Percentiles rank a stretch among this genome's conserved stretches.
Evolutionary conservation across 2,113 vertebrate species (phyloP).

Genomic region (Pandion haliaetus): DNA sequence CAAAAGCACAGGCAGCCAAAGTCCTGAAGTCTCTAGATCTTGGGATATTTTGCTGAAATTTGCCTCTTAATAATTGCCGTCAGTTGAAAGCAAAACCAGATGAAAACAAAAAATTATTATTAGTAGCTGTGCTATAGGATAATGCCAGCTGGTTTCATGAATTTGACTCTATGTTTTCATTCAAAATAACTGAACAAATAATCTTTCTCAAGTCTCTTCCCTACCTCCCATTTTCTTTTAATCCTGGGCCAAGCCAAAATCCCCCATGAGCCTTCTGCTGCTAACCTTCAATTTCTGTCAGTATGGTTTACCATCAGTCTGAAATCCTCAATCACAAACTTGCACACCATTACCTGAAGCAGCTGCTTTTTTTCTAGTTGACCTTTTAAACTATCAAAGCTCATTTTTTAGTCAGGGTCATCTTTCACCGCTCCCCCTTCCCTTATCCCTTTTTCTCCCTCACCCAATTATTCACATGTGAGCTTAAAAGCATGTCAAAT

Average conservation of each 20-base stretch:
- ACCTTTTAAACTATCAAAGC: conserved; percentile 5
- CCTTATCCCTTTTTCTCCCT: not conserved
- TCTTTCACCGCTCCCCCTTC: not conserved
- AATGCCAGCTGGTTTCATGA: not conserved
- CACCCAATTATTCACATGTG: not conserved
- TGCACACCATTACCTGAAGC: not conserved
- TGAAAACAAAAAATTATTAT: not conserved
- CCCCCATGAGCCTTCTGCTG: not conserved
- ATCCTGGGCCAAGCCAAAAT: not conserved
- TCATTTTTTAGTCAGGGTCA: not conserved
- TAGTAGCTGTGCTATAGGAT: not conserved
- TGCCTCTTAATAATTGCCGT: not conserved
- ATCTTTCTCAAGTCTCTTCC: not conserved
- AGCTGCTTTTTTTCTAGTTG: not conserved
- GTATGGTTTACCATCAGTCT: not conserved
- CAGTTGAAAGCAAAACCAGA: not conserved
- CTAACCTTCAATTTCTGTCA: conserved; percentile 16
- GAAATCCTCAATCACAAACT: conserved; percentile 6
- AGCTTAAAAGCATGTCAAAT: not conserved
- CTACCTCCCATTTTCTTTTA: not conserved
- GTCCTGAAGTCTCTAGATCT: not conserved
- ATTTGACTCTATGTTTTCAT: not conserved
- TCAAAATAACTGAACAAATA: not conserved
- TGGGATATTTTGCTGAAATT: not conserved
- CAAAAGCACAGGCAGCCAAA: not conserved